Evolutionary conservation across 2,888 invertebrate species (phyloP).

Genomic region (Spicauda simplicius): DNA sequence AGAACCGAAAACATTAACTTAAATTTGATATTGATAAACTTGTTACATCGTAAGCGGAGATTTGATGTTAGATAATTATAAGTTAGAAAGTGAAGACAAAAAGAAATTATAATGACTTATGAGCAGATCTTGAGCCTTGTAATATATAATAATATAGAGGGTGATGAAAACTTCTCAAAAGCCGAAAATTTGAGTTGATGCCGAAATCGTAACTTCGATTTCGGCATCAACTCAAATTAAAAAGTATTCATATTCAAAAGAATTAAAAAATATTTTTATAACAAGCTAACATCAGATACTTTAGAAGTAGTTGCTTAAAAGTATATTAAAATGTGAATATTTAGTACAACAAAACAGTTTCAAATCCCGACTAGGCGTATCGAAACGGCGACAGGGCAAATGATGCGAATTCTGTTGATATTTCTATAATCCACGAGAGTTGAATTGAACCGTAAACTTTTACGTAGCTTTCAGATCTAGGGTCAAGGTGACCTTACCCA

Average conservation of each 20-base stretch:
- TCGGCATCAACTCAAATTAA: no score
- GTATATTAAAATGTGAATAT: neutral
- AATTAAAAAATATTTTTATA: no score
- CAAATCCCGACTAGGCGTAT: neutral
- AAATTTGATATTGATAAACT: neutral
- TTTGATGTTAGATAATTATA: neutral
- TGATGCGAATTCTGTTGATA: neutral
- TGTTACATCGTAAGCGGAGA: neutral
- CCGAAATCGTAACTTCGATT: no score
- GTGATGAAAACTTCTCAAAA: no score
- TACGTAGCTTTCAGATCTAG: neutral
- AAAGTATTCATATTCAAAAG: no score
- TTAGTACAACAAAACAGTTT: neutral
- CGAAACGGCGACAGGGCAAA: neutral
- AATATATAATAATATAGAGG: no score
- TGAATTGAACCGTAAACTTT: neutral
- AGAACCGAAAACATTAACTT: neutral
- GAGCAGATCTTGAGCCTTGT: no score
- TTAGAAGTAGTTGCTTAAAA: no score
- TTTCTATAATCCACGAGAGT: neutral
- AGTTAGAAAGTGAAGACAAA: neutral
- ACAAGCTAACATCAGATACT: no score
- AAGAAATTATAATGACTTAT: no score
- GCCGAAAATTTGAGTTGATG: no score
- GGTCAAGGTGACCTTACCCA: conserved; percentile 14